Percentiles rank a stretch among this genome's conserved stretches.
phyloP scores from a whole-genome alignment of 2,797 vertebrate genomes.

The Eupleurogrammus muticus region DNA sequence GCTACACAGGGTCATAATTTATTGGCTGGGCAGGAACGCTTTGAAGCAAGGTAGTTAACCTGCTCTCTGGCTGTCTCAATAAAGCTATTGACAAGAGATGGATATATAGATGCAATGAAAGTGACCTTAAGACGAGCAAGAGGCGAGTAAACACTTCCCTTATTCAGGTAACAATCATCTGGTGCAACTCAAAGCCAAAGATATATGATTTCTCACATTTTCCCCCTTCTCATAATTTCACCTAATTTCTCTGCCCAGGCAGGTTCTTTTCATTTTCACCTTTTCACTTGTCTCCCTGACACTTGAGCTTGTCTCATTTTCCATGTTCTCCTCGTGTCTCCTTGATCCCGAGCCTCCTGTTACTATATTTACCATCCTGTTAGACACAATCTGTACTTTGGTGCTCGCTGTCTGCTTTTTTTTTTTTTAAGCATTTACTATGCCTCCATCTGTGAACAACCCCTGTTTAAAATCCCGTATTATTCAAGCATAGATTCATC shows the following conservation, averaged over 20 bases:
- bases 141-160: slow-evolving; percentile 22
- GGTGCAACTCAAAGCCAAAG: not conserved
- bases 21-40: slow-evolving; percentile 61
- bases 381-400: slow-evolving; percentile 35
- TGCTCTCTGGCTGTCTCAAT: slow-evolving; percentile 35
- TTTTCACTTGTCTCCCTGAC: slow-evolving; percentile 4
- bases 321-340: slow-evolving; percentile 17
- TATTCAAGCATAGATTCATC: slow-evolving; percentile 48
- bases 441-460: slow-evolving; percentile 26
- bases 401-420: slow-evolving; percentile 39
- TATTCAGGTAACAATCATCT: slow-evolving; percentile 9
- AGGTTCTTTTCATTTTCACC: slow-evolving; percentile 34
- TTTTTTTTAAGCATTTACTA: slow-evolving; percentile 20
- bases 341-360: slow-evolving; percentile 23
- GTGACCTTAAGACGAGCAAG: slow-evolving; percentile 19
- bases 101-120: slow-evolving; percentile 20
- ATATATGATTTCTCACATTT: not conserved
- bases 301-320: slow-evolving; percentile 23
- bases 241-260: not conserved
- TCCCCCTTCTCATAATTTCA: not conserved
- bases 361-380: slow-evolving; percentile 55
- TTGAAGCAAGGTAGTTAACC: slow-evolving; percentile 60
- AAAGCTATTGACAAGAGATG: slow-evolving; percentile 42
- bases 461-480: slow-evolving; percentile 42
- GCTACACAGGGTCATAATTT: slow-evolving; percentile 53